Conservation (phyloP, 2,113 vertebrate species). For the Phylloscopus trochiloides region DNA sequence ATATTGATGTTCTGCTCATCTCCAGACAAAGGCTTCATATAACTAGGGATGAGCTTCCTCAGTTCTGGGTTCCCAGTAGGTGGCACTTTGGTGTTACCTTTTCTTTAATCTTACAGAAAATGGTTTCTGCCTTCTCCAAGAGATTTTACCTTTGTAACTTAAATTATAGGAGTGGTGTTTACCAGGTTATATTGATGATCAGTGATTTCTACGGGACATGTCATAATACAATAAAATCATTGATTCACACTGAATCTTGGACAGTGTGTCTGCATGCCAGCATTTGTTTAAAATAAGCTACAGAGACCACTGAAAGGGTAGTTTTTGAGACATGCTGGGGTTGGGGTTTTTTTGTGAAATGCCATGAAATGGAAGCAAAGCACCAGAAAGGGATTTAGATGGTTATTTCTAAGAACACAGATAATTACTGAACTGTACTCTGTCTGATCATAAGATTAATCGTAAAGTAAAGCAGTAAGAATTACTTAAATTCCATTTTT, state of each 20-base stretch:
- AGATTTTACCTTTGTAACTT: neutral
- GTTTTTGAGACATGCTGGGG: neutral
- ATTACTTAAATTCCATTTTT: neutral
- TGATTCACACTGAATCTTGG: neutral
- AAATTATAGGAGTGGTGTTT: neutral
- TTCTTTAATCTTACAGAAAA: neutral
- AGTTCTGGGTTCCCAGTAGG: constrained; percentile 21
- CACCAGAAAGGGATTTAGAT: neutral
- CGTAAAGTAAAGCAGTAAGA: neutral
- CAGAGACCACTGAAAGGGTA: neutral
- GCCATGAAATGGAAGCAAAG: neutral
- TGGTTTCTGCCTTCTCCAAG: neutral
- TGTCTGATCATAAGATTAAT: neutral
- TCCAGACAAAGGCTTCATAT: neutral
- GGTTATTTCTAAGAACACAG: neutral
- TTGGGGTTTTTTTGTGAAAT: neutral
- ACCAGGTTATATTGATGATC: neutral
- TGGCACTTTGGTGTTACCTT: constrained; percentile 32
- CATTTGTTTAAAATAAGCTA: neutral
- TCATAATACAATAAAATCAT: neutral
- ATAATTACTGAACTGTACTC: neutral
- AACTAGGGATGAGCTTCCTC: neutral
- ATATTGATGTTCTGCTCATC: neutral
- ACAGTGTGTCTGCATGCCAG: neutral
- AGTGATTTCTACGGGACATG: neutral